These are phyloP conservation scores for Plutella xylostella DNA, from an alignment of 2,888 invertebrate species.

Conservation along the genomic window DNA sequence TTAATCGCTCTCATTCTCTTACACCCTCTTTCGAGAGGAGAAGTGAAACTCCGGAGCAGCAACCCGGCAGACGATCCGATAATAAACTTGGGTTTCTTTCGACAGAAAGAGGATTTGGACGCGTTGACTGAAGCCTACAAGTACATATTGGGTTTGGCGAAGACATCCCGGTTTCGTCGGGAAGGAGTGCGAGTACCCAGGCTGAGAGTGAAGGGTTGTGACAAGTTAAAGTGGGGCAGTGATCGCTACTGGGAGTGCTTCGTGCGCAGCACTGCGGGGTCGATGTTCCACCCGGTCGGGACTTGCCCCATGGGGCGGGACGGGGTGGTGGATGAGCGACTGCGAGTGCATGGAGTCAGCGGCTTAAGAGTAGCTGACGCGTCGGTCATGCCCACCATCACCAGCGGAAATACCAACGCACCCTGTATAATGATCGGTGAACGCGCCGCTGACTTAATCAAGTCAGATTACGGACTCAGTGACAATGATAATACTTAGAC, in stretches of 20 bases:
- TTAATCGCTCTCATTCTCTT: conserved; percentile 28
- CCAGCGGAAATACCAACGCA: conserved; percentile 51
- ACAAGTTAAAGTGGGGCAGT: conserved; percentile 48
- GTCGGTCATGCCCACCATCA: conserved; percentile 44
- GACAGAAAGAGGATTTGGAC: conserved; percentile 32
- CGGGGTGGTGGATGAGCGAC: conserved; percentile 45
- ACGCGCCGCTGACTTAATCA: conserved; percentile 52
- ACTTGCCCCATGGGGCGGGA: conserved; percentile 47
- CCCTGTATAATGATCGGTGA: conserved; percentile 59
- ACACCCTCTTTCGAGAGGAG: conserved; percentile 45
- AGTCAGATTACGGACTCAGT: conserved; percentile 32
- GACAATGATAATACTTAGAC: too few relatives aligned
- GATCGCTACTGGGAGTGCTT: conserved; percentile 76
- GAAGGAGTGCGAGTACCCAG: conserved; percentile 30
- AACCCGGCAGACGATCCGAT: conserved; percentile 41
- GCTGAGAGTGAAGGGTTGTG: conserved; percentile 62
- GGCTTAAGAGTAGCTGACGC: conserved; percentile 48
- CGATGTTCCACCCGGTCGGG: conserved; percentile 71
- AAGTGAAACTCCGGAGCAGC: conserved; percentile 34
- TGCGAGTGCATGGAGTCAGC: conserved; percentile 37
- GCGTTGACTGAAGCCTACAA: conserved; percentile 33
- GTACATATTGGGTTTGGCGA: conserved; percentile 30
- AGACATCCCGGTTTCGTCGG: conserved; percentile 36
- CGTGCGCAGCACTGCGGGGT: conserved; percentile 61
- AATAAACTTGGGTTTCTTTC: conserved; percentile 41